Base-by-base conservation (phyloP, 1,140 invertebrate genomes). In the Dolichoris vasculosae region DNA sequence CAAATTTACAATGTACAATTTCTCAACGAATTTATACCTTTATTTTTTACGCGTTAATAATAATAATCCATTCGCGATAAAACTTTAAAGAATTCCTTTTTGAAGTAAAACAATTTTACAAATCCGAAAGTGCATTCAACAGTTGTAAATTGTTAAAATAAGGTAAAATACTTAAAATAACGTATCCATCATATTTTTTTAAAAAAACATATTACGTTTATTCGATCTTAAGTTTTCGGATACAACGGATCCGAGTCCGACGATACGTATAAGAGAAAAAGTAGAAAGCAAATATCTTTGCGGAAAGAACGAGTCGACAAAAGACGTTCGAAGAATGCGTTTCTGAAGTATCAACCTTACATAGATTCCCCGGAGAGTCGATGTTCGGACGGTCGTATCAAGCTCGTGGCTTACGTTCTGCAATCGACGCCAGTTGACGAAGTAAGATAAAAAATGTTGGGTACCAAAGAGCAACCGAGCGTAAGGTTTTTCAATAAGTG, bases 301-400 rank as follows among this genome's bases (percentile, higher is more conserved):
- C 26, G 26, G 20, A 76, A 76, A 76, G 73, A 48, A 76, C 8
- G 73, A 76, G 26, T 48, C 73, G 73, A 76, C 73, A 76, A 48
- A 48, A 43, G 73, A 48, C 43, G 73, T 71, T 26, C 2, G 15
- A 43, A 75, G 71, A 75, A 43, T 75, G 43, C 30, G 38, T 73
- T 73, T 38, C 69, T 55, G 9, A 26, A 59, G 55, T 59, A 59
- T 59, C 23, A 59, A 26, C 55, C 55, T 59, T 26, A 17, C 7
- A 4, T 26, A 59, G 55, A 59, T 23, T 26, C 55, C 20, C 55
- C 26, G 3, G 55, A 59, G 55, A 26, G 20, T 59, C 55, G 55
- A 59, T 26, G 23, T 59, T 59, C 55, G 23, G 3, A 6, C 55
- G 55, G 55, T 26, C 55, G 26, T 26, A 59, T 59, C 55, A 26